Base-by-base conservation (phyloP, 2,888 invertebrate genomes). In the Gymnosoma rotundatum region DNA sequence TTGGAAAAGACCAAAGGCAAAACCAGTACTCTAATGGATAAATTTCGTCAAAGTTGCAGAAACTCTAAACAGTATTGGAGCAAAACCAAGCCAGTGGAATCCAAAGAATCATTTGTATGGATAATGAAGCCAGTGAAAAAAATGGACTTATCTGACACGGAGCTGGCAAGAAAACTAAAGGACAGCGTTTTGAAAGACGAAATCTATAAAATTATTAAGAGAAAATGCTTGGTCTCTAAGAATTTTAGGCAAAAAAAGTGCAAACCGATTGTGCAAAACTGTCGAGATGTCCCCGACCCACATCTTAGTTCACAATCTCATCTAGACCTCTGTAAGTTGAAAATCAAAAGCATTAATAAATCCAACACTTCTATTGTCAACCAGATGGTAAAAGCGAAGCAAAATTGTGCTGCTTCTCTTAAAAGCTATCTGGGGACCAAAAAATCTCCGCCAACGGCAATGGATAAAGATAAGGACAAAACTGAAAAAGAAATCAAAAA, bases 21-120 rank as follows among this genome's bases (percentile, higher is more conserved):
- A 2, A 18, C 52, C 0, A 12, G 56, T 7, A 48, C 42, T 42
- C 21, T 83, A 18, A 64, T 83, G 36, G 58, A 70, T 0, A 78
- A 80, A 75, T 67, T 84, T 74, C 73, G 82, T 20, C 42, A 69
- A 18, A 64, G 76, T 21, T 84, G 66, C 38, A 78, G 32, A 42
- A 78, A 66, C 20, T 72, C 70, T 0, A 75, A 72, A 56, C 16
- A 18, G 2, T 73, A 54, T 66, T 63, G 61, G 63, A 9, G 7
- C 2, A 75, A 18, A 72, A 1, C 36, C 6, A 78, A 60, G 16
- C 6, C 14, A 3, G 3, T 18, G 5, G 25, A 58, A 6, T 0
- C 18, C 0, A n/a, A 52, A 14, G 45, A 79, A 0, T 60, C 83
- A 6, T 25, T 82, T 9, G 56, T 18, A 1, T 86, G 86, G 86